These are phyloP conservation scores for Atlantisia rogersi DNA, from an alignment of 2,113 vertebrate species.

Conservation along the genomic window DNA sequence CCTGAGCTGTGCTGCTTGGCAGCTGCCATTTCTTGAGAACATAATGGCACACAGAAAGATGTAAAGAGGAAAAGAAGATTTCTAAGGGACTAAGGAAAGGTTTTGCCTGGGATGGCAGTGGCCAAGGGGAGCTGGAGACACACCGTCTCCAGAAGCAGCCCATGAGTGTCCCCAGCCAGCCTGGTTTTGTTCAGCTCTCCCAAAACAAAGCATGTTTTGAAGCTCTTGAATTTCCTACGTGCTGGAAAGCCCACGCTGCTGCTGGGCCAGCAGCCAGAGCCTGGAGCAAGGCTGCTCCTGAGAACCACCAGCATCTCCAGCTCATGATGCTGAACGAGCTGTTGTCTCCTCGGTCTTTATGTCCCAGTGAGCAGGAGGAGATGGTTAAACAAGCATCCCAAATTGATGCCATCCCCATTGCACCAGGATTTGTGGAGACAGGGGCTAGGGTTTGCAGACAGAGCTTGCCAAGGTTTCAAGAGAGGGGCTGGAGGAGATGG, in stretches of 20 bases:
- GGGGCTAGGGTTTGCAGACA: background rate
- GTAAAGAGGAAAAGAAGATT: background rate
- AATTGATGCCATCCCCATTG: background rate
- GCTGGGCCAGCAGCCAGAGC: background rate
- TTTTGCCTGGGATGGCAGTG: background rate
- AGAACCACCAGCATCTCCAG: background rate
- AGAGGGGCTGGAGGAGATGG: background rate
- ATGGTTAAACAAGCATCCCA: fast-evolving
- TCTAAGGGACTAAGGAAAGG: background rate
- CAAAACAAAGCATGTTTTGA: background rate
- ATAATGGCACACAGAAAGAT: background rate
- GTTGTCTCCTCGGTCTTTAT: background rate
- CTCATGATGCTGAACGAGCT: fast-evolving
- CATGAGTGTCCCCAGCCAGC: background rate
- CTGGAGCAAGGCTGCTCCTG: background rate
- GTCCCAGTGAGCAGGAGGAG: background rate
- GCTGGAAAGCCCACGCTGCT: background rate
- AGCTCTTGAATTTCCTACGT: fast-evolving
- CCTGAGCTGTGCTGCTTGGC: background rate
- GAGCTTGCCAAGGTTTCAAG: background rate
- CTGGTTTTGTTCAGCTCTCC: background rate
- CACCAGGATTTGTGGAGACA: background rate
- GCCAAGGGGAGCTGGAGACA: background rate
- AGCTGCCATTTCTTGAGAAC: background rate
- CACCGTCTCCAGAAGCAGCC: background rate